phyloP scores from a whole-genome alignment of 2,888 invertebrate species.

The Globia sparganii region DNA sequence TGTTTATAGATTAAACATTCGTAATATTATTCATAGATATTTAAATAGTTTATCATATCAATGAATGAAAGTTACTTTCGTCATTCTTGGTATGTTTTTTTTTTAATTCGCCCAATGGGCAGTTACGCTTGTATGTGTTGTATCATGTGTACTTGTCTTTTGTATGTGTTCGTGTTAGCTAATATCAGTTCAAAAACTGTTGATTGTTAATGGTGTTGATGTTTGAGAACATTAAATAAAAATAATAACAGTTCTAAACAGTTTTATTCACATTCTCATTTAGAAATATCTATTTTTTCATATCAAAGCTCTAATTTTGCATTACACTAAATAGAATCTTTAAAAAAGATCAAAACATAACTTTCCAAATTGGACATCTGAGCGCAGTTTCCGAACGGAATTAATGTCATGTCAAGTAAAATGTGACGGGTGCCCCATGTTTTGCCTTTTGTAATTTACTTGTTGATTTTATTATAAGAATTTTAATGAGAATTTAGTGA shows the following conservation, averaged over 20 bases:
- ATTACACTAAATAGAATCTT: background rate
- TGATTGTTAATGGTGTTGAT: background rate
- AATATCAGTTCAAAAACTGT: constrained; percentile 31
- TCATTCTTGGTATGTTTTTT: too few species aligned
- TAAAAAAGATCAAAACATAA: constrained; percentile 14
- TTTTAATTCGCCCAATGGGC: too few species aligned
- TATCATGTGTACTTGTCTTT: background rate
- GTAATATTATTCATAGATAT: constrained; percentile 24
- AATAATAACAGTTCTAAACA: background rate
- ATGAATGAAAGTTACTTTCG: constrained; percentile 39
- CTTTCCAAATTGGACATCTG: constrained; percentile 19
- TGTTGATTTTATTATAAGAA: constrained; percentile 86
- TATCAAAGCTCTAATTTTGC: too few species aligned
- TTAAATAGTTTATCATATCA: background rate
- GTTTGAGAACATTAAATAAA: background rate
- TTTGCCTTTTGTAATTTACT: constrained; percentile 85
- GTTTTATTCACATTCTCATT: background rate
- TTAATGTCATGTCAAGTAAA: constrained; percentile 74
- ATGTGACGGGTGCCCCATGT: constrained; percentile 86
- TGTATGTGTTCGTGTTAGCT: constrained; percentile 13
- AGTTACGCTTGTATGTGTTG: background rate
- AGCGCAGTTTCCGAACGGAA: constrained; percentile 65
- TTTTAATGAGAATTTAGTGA: constrained; percentile 79
- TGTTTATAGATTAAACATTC: constrained; percentile 16
- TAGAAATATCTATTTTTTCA: background rate